phyloP scores from a whole-genome alignment of 2,797 vertebrate species.

The Dendrocincla fuliginosa region DNA sequence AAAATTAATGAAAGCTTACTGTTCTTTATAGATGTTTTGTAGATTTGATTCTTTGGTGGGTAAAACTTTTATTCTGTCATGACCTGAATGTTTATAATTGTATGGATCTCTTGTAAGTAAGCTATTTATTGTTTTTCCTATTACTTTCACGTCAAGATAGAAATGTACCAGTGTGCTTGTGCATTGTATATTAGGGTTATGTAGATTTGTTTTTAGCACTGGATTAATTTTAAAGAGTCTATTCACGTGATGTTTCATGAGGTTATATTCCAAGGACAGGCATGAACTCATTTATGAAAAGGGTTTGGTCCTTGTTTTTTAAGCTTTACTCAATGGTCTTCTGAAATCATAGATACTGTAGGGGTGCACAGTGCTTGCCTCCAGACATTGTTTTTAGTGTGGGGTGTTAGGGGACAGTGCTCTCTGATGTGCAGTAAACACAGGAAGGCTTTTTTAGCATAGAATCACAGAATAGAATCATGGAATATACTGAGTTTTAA shows the following conservation, averaged over 20 bases:
- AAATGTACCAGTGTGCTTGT: not conserved
- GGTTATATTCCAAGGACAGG: not conserved
- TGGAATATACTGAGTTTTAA: not conserved
- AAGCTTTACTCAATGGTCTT: not conserved
- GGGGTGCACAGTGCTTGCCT: not conserved
- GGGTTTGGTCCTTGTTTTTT: not conserved
- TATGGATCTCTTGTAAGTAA: not conserved
- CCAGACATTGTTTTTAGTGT: not conserved
- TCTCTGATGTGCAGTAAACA: not conserved
- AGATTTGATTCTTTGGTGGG: not conserved
- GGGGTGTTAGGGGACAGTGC: not conserved
- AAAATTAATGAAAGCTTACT: not conserved
- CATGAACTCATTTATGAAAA: not conserved
- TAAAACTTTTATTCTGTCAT: not conserved
- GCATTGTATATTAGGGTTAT: not conserved
- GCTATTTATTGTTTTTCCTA: not conserved
- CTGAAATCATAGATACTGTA: not conserved
- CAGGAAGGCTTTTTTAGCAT: not conserved
- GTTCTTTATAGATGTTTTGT: not conserved
- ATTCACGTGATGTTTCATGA: not conserved
- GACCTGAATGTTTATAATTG: not conserved
- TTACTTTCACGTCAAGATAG: not conserved
- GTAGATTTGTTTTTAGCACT: not conserved
- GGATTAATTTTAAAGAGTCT: not conserved
- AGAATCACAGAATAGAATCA: not conserved